These are phyloP conservation scores for Drosophila mayri DNA, from an alignment of 1,140 invertebrate species.

Conservation along the genomic window DNA sequence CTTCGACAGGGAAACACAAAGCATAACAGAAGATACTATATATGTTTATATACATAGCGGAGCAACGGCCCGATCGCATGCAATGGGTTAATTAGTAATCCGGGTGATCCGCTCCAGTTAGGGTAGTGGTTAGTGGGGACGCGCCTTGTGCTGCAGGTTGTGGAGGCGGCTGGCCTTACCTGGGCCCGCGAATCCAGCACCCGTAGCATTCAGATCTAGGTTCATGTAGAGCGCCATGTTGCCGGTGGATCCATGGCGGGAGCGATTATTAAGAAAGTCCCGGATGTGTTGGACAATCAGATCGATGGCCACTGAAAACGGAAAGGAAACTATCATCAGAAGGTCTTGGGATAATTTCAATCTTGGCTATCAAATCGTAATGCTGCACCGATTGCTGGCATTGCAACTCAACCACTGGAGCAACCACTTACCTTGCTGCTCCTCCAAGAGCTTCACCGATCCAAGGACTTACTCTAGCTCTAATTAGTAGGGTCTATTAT, in stretches of 20 bases:
- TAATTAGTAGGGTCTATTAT: constrained; percentile 47
- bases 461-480: constrained; percentile 47
- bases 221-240: constrained; percentile 77
- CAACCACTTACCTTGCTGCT: constrained; percentile 38
- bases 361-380: constrained; percentile 1
- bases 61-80: constrained; percentile 44
- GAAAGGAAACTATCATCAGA: constrained; percentile 21
- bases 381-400: constrained; percentile 35
- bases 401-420: constrained; percentile 25
- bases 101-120: constrained; percentile 43
- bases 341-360: not conserved
- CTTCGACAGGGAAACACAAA: constrained; percentile 67
- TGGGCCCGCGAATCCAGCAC: constrained; percentile 43
- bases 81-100: constrained; percentile 36
- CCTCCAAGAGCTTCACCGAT: constrained; percentile 8
- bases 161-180: constrained; percentile 55
- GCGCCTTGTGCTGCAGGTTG: constrained; percentile 50
- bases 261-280: constrained; percentile 90
- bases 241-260: constrained; percentile 67
- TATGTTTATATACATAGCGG: constrained; percentile 38
- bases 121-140: constrained; percentile 64
- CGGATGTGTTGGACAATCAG: constrained; percentile 97
- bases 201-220: constrained; percentile 52
- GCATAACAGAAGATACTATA: constrained; percentile 33
- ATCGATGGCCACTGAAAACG: constrained; percentile 94